phyloP scores from a whole-genome alignment of 2,113 vertebrate species.

The Etheostoma spectabile region DNA sequence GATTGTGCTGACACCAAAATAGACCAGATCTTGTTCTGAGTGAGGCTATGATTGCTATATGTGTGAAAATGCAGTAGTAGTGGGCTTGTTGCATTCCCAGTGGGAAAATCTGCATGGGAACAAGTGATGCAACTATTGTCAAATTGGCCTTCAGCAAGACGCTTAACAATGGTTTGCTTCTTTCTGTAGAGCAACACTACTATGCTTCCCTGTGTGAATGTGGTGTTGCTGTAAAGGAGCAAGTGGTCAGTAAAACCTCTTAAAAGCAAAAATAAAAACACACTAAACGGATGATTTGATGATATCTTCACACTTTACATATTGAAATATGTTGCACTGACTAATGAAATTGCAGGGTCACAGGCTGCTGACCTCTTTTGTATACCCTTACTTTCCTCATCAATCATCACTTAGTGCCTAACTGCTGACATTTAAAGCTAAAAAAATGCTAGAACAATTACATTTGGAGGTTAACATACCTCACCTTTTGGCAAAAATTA shows the following conservation, averaged over 20 bases:
- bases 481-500: neutral
- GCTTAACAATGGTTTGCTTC: slow-evolving; percentile 19
- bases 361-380: neutral
- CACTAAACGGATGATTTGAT: neutral
- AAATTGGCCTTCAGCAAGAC: slow-evolving; percentile 20
- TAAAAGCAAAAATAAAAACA: neutral
- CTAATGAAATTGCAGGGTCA: neutral
- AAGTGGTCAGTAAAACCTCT: neutral
- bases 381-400: neutral
- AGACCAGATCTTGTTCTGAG: neutral
- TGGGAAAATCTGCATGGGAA: slow-evolving; percentile 4
- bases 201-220: neutral
- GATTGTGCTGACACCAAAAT: neutral
- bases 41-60: neutral
- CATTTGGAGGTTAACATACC: too few species aligned
- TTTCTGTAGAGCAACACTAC: neutral
- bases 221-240: neutral
- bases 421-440: neutral
- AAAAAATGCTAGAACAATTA: too few species aligned
- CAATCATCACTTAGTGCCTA: neutral
- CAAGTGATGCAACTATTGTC: slow-evolving; percentile 1
- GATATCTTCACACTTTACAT: neutral
- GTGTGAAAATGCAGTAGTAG: neutral
- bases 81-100: neutral
- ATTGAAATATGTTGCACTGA: neutral